These are phyloP conservation scores for Noctua pronuba DNA, from an alignment of 2,888 invertebrate genomes.

Conservation along the genomic window DNA sequence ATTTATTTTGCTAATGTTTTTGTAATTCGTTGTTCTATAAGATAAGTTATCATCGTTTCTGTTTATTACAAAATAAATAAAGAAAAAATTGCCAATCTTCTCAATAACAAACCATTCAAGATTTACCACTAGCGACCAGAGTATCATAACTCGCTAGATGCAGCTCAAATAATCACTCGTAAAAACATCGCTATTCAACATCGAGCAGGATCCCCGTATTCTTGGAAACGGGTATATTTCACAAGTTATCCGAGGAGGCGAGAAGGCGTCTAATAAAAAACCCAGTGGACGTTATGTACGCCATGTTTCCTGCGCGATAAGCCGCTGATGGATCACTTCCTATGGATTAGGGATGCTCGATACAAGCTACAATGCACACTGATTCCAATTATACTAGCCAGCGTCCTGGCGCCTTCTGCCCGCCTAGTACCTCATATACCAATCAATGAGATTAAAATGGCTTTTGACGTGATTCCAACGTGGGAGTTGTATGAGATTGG, in stretches of 20 bases:
- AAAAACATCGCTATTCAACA: constrained; percentile 40
- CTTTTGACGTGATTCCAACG: constrained; percentile 24
- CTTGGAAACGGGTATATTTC: constrained; percentile 66
- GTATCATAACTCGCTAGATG: constrained; percentile 41
- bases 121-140: constrained; percentile 33
- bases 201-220: constrained; percentile 54
- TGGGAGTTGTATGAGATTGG: constrained; percentile 16
- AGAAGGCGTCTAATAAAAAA: constrained; percentile 66
- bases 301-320: constrained; percentile 86
- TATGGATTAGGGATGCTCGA: constrained; percentile 73
- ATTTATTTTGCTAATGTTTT: neutral
- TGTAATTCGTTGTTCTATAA: neutral
- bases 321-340: constrained; percentile 88
- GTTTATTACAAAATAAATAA: neutral
- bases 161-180: constrained; percentile 43
- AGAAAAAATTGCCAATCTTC: neutral
- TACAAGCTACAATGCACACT: constrained; percentile 65
- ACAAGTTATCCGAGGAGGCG: constrained; percentile 63
- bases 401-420: constrained; percentile 36
- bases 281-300: constrained; percentile 68
- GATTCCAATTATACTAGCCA: constrained; percentile 56
- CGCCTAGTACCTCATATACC: constrained; percentile 32
- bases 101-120: neutral
- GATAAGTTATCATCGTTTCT: neutral
- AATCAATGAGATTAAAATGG: constrained; percentile 31